Evolutionary conservation across 2,888 invertebrate species (phyloP).

Genomic region (Oxytorus armatus): DNA sequence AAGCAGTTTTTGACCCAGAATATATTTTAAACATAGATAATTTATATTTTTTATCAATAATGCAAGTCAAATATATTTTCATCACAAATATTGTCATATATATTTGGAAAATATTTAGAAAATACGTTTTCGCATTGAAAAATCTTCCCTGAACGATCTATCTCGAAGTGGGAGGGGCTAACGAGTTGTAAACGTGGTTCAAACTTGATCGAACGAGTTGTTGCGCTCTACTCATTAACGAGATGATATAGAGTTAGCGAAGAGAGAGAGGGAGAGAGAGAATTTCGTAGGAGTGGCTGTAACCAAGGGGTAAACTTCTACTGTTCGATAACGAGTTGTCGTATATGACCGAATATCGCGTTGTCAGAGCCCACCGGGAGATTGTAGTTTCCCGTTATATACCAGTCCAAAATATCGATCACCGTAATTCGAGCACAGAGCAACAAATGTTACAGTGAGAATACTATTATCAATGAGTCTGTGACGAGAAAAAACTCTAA

Average conservation of each 20-base stretch:
- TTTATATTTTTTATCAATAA: too few relatives aligned
- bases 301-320: constrained; percentile 31
- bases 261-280: neutral
- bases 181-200: constrained; percentile 28
- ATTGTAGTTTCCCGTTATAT: constrained; percentile 26
- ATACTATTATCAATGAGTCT: too few relatives aligned
- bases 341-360: neutral
- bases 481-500: too few relatives aligned
- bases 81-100: too few relatives aligned
- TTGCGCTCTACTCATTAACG: constrained; percentile 32
- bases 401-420: constrained; percentile 50
- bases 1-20: neutral
- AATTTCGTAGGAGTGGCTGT: constrained; percentile 4
- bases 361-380: neutral
- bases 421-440: neutral
- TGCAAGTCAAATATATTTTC: too few relatives aligned
- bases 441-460: too few relatives aligned
- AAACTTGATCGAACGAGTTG: constrained; percentile 36
- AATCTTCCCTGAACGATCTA: too few relatives aligned
- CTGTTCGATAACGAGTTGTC: constrained; percentile 37
- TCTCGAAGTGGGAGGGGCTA: neutral
- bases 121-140: too few relatives aligned
- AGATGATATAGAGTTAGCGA: constrained; percentile 20
- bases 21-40: too few relatives aligned
- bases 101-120: too few relatives aligned